Conservation (phyloP, 1,140 invertebrate genomes). For the Apis florea region DNA sequence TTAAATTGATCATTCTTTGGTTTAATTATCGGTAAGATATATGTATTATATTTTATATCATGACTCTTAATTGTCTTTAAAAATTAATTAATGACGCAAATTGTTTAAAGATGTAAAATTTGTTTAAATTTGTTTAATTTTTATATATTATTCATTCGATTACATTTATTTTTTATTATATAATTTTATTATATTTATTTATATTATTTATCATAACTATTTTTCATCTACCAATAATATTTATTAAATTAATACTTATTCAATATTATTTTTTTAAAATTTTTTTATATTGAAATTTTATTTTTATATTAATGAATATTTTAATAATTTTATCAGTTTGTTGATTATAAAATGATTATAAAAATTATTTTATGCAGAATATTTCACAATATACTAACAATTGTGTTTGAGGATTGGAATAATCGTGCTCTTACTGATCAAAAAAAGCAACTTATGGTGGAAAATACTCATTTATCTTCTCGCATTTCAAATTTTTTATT, state of each 20-base stretch:
- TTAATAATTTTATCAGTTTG: background rate
- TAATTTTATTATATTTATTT: no score
- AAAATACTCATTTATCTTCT: background rate
- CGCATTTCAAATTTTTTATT: background rate
- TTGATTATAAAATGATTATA: background rate
- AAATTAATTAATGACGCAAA: background rate
- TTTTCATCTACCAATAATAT: no score
- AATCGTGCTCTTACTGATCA: background rate
- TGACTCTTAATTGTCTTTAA: background rate
- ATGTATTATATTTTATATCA: no score
- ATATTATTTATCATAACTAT: no score
- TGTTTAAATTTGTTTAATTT: no score
- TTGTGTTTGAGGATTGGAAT: background rate
- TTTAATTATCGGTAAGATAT: slow-evolving; percentile 3
- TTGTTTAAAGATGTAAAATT: background rate
- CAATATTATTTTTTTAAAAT: background rate
- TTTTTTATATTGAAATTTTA: no score
- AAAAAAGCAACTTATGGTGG: background rate
- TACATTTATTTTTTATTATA: background rate
- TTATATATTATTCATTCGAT: no score
- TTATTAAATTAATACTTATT: background rate
- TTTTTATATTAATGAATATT: background rate
- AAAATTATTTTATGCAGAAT: background rate
- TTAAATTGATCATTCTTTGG: background rate
- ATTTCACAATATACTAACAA: background rate